A percentile compares a stretch with the other conserved stretches of the same genome.
Evolutionary conservation across 2,888 invertebrate species (phyloP).

Genomic region (Ferdinandea cuprea): DNA sequence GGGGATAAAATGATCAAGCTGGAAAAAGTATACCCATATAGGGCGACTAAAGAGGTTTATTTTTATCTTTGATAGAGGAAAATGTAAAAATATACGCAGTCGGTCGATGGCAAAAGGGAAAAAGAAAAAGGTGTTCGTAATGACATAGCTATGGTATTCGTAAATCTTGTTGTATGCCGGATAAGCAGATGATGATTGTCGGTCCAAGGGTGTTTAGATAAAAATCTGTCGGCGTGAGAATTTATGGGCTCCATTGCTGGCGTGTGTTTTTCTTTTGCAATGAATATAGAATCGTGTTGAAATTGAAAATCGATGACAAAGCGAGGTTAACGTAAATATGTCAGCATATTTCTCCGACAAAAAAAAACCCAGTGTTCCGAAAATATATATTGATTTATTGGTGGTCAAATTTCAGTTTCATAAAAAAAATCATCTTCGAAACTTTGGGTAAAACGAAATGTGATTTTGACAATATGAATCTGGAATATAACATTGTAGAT

Average conservation of each 20-base stretch:
- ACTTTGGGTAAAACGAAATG: too few relatives aligned
- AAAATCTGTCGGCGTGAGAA: slow-evolving; percentile 30
- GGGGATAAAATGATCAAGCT: slow-evolving; percentile 47
- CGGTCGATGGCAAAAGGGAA: slow-evolving; percentile 4
- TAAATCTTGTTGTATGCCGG: slow-evolving; percentile 66
- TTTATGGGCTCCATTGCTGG: not conserved
- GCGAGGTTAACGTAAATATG: not conserved
- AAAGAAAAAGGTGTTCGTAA: slow-evolving; percentile 54
- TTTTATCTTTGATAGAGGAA: slow-evolving; percentile 9
- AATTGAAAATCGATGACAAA: slow-evolving; percentile 38
- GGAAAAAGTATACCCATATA: slow-evolving; percentile 1
- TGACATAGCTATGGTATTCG: slow-evolving; percentile 58
- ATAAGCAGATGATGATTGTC: slow-evolving; percentile 64
- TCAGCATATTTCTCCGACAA: not conserved
- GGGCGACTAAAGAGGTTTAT: slow-evolving; percentile 48
- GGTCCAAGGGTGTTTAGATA: slow-evolving; percentile 45
- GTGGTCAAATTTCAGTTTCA: too few relatives aligned
- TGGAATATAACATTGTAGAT: too few relatives aligned
- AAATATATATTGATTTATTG: not conserved
- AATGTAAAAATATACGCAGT: slow-evolving; percentile 35
- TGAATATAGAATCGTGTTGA: not conserved
- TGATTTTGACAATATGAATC: too few relatives aligned
- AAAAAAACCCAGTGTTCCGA: not conserved
- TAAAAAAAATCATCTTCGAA: too few relatives aligned
- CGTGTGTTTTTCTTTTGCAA: too few relatives aligned